Evolutionary conservation across 2,113 vertebrate genomes (phyloP), one percentile per base, ranked within the genome.

Genomic region (Daphoenositta chrysoptera): DNA sequence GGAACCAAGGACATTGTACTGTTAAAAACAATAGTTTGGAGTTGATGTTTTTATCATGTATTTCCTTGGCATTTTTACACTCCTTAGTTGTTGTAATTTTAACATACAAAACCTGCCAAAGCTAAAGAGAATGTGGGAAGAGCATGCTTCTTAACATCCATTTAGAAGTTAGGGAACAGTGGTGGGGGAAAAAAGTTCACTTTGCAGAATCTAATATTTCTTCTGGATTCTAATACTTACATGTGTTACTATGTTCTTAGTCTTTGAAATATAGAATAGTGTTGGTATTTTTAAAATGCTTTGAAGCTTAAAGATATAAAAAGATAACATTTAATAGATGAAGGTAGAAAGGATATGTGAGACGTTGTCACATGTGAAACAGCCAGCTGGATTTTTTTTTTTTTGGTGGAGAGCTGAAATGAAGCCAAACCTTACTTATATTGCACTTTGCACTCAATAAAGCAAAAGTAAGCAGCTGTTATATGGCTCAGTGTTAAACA

Each of bases 401-500:
- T 40, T 83, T 61, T 72, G 53, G 37, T 90, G n/a, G 23, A 77
- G n/a, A 8, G 10, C 42, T 87, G 71, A 64, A 88, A 80, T 66
- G 44, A 90, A 64, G 24, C 11, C 40, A 65, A 78, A 48, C 15
- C 10, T 9, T 82, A 63, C 31, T 57, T 77, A 31, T 44, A 60
- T 6, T 7, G 22, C 37, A 87, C 76, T 95, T 96, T 83, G 81
- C 26, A 44, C 57, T 94, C 45, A 13, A 15, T 18, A 15, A 69
- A 71, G 64, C 20, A 45, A 24, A 92, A 75, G 54, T 42, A 58
- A 93, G 75, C 85, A 93, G 68, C 88, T 97, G 76, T 81, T 76
- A 30, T 11, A 40, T 50, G 88, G 61, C 84, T 95, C 92, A 85
- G 60, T 86, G 82, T 96, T 97, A 95, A 98, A 80, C 45, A 70